A percentile compares a stretch with the other conserved stretches of the same genome.
phyloP scores from a whole-genome alignment of 2,797 vertebrate genomes.

The Pampus argenteus region DNA sequence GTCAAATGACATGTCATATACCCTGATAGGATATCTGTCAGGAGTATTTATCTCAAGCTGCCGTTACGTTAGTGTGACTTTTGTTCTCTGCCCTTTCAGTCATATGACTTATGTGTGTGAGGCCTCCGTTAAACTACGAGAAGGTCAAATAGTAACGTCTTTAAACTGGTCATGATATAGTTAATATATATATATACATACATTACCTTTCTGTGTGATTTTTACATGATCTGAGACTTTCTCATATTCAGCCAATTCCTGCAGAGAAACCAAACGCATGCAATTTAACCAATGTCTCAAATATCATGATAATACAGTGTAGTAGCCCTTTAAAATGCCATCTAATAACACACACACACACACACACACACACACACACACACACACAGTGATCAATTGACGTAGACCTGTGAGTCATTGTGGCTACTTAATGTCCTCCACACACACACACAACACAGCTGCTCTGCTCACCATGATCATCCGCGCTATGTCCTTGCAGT shows the following conservation, averaged over 20 bases:
- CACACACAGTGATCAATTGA: slow-evolving; percentile 26
- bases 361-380: too few species aligned
- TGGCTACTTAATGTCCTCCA: background rate
- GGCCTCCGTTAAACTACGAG: background rate
- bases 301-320: background rate
- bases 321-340: too few species aligned
- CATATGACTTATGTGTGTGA: too few species aligned
- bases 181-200: too few species aligned
- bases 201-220: slow-evolving; percentile 82
- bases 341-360: too few species aligned
- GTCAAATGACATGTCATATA: too few species aligned
- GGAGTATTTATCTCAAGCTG: background rate
- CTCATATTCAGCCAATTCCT: slow-evolving; percentile 82
- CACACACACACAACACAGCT: too few species aligned
- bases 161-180: too few species aligned
- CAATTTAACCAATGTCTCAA: background rate
- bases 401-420: slow-evolving; percentile 9
- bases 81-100: too few species aligned
- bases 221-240: slow-evolving; percentile 75
- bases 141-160: background rate
- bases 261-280: background rate
- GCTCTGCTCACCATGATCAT: slow-evolving; percentile 80
- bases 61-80: too few species aligned
- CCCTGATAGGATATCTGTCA: too few species aligned
- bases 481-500: slow-evolving; percentile 84